Evolutionary conservation across 2,888 invertebrate genomes (phyloP).

Genomic region (Lepidonotus clava): DNA sequence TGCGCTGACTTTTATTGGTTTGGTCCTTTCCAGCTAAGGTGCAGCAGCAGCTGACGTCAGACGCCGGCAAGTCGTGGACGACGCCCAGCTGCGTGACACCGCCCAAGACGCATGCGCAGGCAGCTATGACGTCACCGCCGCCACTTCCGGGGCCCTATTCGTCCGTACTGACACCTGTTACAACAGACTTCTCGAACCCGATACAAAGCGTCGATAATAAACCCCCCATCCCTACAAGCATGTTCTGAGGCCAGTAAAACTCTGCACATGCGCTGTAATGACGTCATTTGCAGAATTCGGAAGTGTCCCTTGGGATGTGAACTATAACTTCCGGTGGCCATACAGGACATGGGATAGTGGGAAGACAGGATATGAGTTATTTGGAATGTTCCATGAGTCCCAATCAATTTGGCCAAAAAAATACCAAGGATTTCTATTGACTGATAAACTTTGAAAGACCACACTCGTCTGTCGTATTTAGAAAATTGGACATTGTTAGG

Average conservation of each 20-base stretch:
- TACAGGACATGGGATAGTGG: too few species aligned
- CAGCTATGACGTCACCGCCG: conserved; percentile 41
- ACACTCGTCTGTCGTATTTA: too few species aligned
- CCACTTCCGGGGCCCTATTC: conserved; percentile 61
- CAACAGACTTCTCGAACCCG: conserved; percentile 33
- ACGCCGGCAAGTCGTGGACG: not conserved
- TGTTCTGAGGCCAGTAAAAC: conserved; percentile 52
- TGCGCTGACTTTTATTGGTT: not conserved
- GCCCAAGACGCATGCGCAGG: conserved; percentile 44
- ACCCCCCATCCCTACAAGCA: conserved; percentile 21
- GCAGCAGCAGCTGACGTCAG: not conserved
- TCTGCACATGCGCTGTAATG: not conserved
- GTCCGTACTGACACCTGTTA: conserved; percentile 52
- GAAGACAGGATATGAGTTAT: too few species aligned
- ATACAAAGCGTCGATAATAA: conserved; percentile 49
- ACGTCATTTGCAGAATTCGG: too few species aligned
- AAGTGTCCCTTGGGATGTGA: too few species aligned
- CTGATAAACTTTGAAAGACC: too few species aligned
- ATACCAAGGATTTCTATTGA: too few species aligned
- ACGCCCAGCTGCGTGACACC: conserved; percentile 47
- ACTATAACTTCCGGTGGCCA: too few species aligned
- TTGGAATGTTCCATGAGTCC: too few species aligned
- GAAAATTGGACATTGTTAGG: too few species aligned
- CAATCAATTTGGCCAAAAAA: too few species aligned
- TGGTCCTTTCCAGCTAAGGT: conserved; percentile 32